Base-by-base conservation (phyloP, 2,113 vertebrate species). In the Ifrita kowaldi region DNA sequence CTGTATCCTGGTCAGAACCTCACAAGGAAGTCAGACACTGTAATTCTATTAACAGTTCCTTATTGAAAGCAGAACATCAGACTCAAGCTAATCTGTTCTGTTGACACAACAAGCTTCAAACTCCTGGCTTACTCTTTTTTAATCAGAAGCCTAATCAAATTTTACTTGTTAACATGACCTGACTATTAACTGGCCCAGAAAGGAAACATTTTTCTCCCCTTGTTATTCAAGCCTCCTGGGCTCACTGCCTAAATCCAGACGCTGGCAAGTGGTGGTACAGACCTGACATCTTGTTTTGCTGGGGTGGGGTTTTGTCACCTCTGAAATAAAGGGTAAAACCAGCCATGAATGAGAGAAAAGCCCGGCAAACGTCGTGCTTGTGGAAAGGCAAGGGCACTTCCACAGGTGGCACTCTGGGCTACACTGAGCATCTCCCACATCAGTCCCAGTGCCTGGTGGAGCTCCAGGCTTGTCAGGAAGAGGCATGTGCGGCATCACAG, bases 141-240 rank as follows among this genome's bases (percentile, higher is more conserved):
- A 86, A 92, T 96, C 90, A 93, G 91, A 78, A 95, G 30, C 24
- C 74, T 96, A 94, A 97, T 95, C 78, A 90, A 81, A 92, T 97
- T 93, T 81, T 90, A 90, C 56, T 78, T 87, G 78, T 85, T 91
- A 87, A 92, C 87, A 84, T 74, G 65, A 89, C 70, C 91, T 87
- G 84, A 91, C 93, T 93, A 93, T 94, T 96, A 84, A 89, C 60
- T 42, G 62, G 63, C 42, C 49, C 81, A 86, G 78, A 76, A 96
- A 97, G 84, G 63, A 97, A 95, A 62, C 44, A 56, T 79, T 86
- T 89, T 87, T 67, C 41, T 12, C 26, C 42, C 47, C 13, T 28
- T 8, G 7, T 91, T 75, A 69, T 67, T 55, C 28, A 87, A 80
- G 49, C 50, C 20, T 64, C 32, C 37, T 41, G 69, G 30, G 59